A percentile compares a stretch with the other conserved stretches of the same genome.
Conservation (phyloP, 2,113 vertebrate species). For the Hepsetus odoe region DNA sequence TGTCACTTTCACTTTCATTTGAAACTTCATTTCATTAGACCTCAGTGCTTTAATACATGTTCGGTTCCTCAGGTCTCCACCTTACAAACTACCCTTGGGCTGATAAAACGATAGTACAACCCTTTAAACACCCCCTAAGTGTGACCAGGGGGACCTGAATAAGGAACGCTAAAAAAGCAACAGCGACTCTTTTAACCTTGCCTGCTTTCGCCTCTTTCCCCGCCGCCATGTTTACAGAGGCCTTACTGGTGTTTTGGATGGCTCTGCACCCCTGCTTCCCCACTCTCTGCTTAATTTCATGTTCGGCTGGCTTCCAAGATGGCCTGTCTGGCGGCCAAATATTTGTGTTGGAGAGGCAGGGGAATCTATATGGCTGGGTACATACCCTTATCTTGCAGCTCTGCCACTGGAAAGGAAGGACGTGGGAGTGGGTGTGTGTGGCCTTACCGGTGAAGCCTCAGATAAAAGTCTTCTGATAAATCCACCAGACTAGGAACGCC, state of each 20-base stretch:
- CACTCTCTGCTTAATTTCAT: slow-evolving; percentile 75
- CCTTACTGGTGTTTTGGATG: slow-evolving; percentile 46
- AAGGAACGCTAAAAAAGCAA: neutral
- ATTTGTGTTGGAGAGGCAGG: slow-evolving; percentile 72
- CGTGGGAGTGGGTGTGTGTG: slow-evolving; percentile 36
- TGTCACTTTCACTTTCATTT: no score
- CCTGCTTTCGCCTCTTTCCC: neutral
- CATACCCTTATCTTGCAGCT: slow-evolving; percentile 52
- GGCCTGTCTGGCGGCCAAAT: slow-evolving; percentile 76
- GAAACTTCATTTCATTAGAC: no score
- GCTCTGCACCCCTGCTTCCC: slow-evolving; percentile 58
- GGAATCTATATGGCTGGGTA: slow-evolving; percentile 68
- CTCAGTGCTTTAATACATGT: no score
- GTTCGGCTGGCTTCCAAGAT: slow-evolving; percentile 74
- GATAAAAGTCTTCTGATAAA: slow-evolving; percentile 45
- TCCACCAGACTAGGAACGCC: slow-evolving; percentile 6
- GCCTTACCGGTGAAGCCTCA: slow-evolving; percentile 30
- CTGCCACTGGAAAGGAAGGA: slow-evolving; percentile 46
- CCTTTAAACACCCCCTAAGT: neutral
- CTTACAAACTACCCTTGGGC: no score
- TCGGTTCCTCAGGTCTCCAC: no score
- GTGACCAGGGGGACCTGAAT: no score
- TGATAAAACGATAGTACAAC: neutral
- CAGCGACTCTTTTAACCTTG: slow-evolving; percentile 16
- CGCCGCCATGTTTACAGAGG: slow-evolving; percentile 35